Conservation (phyloP, 2,797 vertebrate species). For the Anguilla obscura region DNA sequence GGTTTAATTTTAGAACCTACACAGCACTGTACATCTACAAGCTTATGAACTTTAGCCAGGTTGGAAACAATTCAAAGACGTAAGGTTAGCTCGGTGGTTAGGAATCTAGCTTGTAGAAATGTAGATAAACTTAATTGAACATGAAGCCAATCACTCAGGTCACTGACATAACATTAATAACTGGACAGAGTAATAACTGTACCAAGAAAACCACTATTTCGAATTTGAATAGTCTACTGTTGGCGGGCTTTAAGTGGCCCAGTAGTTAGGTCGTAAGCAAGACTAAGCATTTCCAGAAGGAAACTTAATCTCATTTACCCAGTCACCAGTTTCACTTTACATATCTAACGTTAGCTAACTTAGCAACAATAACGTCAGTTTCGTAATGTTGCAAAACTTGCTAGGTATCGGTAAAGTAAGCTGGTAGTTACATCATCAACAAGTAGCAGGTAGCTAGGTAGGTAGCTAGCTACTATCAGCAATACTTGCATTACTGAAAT, state of each 20-base stretch:
- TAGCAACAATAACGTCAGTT: background rate
- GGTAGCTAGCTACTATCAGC: background rate
- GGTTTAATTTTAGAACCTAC: background rate
- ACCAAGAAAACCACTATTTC: background rate
- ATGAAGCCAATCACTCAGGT: no score
- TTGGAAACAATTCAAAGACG: background rate
- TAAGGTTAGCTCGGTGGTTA: background rate
- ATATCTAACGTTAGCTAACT: background rate
- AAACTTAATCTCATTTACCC: slow-evolving; percentile 7
- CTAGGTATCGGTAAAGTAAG: background rate
- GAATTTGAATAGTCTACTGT: background rate
- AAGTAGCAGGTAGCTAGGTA: background rate
- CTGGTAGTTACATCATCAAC: background rate
- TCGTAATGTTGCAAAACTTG: background rate
- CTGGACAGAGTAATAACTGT: background rate
- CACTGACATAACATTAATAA: no score
- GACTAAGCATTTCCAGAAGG: background rate
- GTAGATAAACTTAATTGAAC: no score
- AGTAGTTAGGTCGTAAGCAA: background rate
- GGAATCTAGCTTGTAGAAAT: background rate
- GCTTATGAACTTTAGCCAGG: background rate
- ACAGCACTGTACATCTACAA: background rate
- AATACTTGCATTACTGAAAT: background rate
- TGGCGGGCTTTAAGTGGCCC: background rate
- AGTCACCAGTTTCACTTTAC: background rate